These are phyloP conservation scores for Bombus pascuorum DNA, from an alignment of 1,140 invertebrate genomes.

Conservation along the genomic window DNA sequence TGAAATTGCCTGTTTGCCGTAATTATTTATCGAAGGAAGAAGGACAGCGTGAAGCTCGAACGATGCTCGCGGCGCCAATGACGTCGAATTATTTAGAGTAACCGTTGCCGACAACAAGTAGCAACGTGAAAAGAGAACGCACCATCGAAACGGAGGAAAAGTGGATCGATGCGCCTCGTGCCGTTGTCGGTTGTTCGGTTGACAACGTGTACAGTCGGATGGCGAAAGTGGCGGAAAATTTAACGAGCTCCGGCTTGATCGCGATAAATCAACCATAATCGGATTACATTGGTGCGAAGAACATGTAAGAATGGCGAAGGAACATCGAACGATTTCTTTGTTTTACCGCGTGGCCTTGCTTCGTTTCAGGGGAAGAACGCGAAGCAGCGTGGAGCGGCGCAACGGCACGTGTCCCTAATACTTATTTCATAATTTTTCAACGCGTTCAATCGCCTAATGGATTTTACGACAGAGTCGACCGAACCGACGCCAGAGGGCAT, in stretches of 20 bases:
- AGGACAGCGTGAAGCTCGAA: no score
- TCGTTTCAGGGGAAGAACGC: no score
- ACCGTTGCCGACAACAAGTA: neutral
- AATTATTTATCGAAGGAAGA: neutral
- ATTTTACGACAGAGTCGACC: constrained; percentile 10
- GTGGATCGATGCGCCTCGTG: neutral
- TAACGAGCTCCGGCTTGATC: constrained; percentile 2
- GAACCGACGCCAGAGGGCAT: neutral
- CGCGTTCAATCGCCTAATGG: constrained; percentile 44
- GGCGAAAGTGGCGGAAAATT: neutral
- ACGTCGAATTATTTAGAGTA: neutral
- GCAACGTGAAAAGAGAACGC: neutral
- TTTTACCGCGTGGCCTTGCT: no score
- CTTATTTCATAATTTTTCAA: constrained; percentile 34
- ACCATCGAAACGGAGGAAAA: rapidly evolving
- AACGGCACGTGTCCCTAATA: neutral
- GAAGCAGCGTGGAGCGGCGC: no score
- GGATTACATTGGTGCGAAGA: constrained; percentile 4
- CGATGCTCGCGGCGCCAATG: no score
- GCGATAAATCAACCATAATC: constrained; percentile 24
- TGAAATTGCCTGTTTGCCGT: neutral
- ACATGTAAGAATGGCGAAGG: neutral
- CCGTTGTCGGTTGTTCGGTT: neutral
- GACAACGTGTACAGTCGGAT: neutral
- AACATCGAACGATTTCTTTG: no score